A percentile compares a stretch with the other conserved stretches of the same genome.
Evolutionary conservation across 2,797 vertebrate genomes (phyloP).

Genomic region (Dendrocincla fuliginosa): DNA sequence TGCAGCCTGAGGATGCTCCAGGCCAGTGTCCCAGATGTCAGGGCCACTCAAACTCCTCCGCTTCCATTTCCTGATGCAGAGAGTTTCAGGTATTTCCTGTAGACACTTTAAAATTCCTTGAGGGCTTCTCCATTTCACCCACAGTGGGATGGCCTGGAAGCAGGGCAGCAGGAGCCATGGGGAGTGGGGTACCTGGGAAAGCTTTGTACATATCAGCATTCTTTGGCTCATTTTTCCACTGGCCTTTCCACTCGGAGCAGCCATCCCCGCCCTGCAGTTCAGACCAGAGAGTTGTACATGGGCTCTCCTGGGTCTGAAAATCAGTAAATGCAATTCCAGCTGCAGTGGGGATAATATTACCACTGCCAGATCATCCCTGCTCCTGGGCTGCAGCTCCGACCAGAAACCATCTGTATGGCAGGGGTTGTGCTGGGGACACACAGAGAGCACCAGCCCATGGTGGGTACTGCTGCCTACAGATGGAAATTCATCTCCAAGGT

Average conservation of each 20-base stretch:
- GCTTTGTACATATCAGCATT: neutral
- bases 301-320: neutral
- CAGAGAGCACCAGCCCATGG: neutral
- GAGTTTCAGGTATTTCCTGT: slow-evolving; percentile 30
- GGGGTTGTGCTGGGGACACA: neutral
- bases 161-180: neutral
- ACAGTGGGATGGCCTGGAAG: neutral
- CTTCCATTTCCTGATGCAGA: slow-evolving; percentile 33
- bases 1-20: neutral
- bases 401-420: neutral
- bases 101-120: neutral
- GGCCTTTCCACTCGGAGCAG: neutral
- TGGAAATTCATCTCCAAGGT: neutral
- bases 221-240: neutral
- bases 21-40: neutral
- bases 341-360: neutral
- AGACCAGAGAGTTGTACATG: neutral
- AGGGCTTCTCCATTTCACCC: slow-evolving; percentile 22
- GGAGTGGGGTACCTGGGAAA: neutral
- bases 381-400: neutral
- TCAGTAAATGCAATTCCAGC: slow-evolving; percentile 26
- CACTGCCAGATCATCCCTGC: neutral
- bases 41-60: neutral
- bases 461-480: neutral
- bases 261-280: neutral